Evolutionary conservation across 53 echinoderm and acorn worm genomes (phyloP).

Genomic region (Echinarachnius parma): DNA sequence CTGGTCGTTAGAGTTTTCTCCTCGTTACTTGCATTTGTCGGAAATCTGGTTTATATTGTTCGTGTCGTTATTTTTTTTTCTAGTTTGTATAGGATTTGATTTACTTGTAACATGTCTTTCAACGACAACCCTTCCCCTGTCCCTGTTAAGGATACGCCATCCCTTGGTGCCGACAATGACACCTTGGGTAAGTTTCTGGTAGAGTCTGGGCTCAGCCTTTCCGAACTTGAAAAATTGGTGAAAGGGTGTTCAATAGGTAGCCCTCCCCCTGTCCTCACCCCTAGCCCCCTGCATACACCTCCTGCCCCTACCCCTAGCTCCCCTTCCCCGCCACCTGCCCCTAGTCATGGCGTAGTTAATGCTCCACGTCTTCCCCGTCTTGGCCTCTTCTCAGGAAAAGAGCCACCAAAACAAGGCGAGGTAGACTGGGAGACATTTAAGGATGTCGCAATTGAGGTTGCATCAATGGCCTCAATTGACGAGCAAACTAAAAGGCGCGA

Average conservation of each 20-base stretch:
- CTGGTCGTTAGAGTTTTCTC: not conserved
- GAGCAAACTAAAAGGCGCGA: not conserved
- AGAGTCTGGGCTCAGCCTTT: not conserved
- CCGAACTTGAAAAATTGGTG: not conserved
- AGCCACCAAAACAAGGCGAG: slow-evolving; percentile 6
- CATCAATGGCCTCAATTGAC: not conserved
- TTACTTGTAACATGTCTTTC: not conserved
- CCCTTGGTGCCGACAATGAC: not conserved
- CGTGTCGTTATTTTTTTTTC: no score
- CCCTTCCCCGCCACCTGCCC: no score
- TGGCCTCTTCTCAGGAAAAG: slow-evolving; percentile 4
- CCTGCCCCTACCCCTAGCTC: no score
- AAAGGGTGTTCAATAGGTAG: not conserved
- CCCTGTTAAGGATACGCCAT: not conserved
- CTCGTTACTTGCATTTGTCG: not conserved
- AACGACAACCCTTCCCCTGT: not conserved
- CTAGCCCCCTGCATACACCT: no score
- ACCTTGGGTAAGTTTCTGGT: not conserved
- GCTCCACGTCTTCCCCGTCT: not conserved
- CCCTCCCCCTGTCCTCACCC: no score
- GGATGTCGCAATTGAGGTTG: not conserved
- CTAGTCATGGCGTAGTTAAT: no score
- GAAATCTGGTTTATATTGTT: not conserved
- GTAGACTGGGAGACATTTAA: slow-evolving; percentile 23
- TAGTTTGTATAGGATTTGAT: no score